These are phyloP conservation scores for Caenorhabditis becei DNA, from an alignment of 2,888 invertebrate species.

Conservation along the genomic window DNA sequence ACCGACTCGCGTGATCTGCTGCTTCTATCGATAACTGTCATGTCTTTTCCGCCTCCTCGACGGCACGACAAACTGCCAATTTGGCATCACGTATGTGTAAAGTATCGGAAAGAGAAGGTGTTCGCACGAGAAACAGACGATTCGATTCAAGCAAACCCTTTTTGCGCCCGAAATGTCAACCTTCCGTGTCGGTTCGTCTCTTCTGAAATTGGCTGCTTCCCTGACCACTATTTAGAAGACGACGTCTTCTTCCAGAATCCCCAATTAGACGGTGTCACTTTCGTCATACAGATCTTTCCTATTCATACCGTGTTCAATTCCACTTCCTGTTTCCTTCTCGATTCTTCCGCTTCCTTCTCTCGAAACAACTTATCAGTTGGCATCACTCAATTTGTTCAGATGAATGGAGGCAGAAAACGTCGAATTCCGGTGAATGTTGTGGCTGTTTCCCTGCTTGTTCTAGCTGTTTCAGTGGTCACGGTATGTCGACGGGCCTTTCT, in stretches of 20 bases:
- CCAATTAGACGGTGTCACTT: neutral
- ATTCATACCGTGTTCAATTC: too few relatives aligned
- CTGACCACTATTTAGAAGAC: constrained; percentile 23
- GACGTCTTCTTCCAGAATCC: neutral
- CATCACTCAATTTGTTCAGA: constrained; percentile 21
- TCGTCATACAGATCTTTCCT: too few relatives aligned
- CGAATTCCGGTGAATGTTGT: constrained; percentile 30
- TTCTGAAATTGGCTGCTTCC: constrained; percentile 38
- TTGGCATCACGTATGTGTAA: constrained; percentile 40
- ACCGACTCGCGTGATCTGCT: constrained; percentile 43
- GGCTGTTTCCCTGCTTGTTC: constrained; percentile 24
- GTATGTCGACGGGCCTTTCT: too few relatives aligned
- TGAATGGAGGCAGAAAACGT: constrained; percentile 51
- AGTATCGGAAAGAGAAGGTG: constrained; percentile 30
- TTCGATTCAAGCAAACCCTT: constrained; percentile 18
- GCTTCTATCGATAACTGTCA: constrained; percentile 36
- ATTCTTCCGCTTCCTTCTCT: neutral
- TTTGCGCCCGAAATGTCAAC: constrained; percentile 5
- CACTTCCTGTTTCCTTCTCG: neutral
- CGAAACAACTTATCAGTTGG: neutral
- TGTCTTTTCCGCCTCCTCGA: constrained; percentile 16
- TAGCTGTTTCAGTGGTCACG: constrained; percentile 41
- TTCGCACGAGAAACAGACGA: constrained; percentile 21
- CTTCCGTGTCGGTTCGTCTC: constrained; percentile 1
- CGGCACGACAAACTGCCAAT: constrained; percentile 43